Evolutionary conservation across 2,797 vertebrate genomes (phyloP).

Genomic region (Cygnus olor): DNA sequence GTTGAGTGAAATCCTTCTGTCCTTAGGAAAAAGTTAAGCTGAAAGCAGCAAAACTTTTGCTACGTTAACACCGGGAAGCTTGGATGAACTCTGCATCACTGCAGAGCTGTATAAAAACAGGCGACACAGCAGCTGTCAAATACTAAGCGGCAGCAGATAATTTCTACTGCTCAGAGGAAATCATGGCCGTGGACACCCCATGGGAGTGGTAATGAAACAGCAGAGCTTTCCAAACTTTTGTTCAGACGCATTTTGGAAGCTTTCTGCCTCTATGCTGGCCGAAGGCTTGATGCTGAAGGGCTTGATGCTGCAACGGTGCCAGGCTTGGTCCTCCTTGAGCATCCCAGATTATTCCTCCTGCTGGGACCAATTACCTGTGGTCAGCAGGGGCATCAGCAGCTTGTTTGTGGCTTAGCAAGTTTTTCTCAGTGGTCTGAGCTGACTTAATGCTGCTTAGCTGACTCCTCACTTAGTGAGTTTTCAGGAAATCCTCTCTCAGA

Average conservation of each 20-base stretch:
- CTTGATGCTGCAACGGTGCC: background rate
- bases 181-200: background rate
- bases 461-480: background rate
- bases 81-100: background rate
- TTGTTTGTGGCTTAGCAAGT: no score
- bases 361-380: background rate
- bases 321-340: background rate
- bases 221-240: background rate
- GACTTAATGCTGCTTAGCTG: background rate
- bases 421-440: no score
- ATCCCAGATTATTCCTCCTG: background rate
- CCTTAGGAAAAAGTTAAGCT: background rate
- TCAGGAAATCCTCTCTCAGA: background rate
- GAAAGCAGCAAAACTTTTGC: background rate
- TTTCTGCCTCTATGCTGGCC: background rate
- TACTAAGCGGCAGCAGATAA: background rate
- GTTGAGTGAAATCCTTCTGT: background rate
- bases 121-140: background rate
- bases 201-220: background rate
- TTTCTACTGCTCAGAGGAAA: background rate
- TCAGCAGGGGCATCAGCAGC: background rate
- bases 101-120: background rate
- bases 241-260: background rate
- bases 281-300: background rate
- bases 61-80: background rate